Conservation (phyloP, 2,113 vertebrate species). For the Gobio gobio region DNA sequence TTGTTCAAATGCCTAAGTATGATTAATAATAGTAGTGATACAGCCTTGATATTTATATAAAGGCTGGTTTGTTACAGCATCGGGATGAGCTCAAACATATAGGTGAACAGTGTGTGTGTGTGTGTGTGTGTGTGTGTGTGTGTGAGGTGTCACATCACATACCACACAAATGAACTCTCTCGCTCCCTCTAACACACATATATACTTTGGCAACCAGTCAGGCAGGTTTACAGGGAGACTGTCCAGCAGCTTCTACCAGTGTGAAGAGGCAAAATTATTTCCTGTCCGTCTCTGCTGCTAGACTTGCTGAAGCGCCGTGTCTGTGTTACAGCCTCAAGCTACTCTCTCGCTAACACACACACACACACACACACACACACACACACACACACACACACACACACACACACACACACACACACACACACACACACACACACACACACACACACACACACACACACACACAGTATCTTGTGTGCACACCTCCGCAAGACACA, state of each 20-base stretch:
- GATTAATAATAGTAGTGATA: background rate
- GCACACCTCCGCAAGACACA: too few species aligned
- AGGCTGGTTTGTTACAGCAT: background rate
- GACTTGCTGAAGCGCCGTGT: conserved; percentile 39
- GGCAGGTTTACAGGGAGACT: conserved; percentile 47
- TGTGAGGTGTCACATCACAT: background rate
- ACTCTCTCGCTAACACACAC: conserved; percentile 21
- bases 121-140: background rate
- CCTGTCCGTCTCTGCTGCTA: conserved; percentile 50
- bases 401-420: conserved; percentile 19
- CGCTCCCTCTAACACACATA: conserved; percentile 25
- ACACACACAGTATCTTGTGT: too few species aligned
- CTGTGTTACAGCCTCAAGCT: conserved; percentile 34
- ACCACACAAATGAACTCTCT: conserved; percentile 26
- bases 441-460: conserved; percentile 33
- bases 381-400: conserved; percentile 30
- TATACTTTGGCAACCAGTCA: conserved; percentile 39
- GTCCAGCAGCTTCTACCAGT: conserved; percentile 50
- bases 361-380: conserved; percentile 53
- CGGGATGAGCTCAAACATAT: background rate
- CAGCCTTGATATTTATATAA: background rate
- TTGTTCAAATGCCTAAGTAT: background rate
- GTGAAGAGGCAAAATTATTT: conserved; percentile 53
- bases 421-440: conserved; percentile 55
- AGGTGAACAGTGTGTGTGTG: background rate